Conservation (phyloP, 2,797 vertebrate genomes). For the Masticophis lateralis region DNA sequence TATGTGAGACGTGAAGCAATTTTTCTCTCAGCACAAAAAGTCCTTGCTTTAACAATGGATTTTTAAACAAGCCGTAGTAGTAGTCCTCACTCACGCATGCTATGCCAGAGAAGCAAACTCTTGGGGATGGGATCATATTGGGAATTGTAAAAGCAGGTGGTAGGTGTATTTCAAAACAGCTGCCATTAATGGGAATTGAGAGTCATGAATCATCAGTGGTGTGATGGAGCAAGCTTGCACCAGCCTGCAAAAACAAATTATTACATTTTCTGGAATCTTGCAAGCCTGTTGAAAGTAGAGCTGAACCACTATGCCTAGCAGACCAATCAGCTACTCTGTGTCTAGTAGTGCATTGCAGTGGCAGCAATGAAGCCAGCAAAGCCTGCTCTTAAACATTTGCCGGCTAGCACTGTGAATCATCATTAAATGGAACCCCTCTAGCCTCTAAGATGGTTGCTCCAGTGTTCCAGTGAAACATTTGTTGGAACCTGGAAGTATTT, state of each 20-base stretch:
- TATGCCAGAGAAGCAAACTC: background rate
- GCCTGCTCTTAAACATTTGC: background rate
- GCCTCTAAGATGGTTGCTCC: background rate
- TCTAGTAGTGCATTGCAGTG: background rate
- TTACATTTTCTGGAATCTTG: background rate
- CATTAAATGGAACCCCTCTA: background rate
- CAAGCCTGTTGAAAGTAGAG: background rate
- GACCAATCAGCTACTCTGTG: background rate
- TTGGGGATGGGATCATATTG: background rate
- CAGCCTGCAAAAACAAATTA: background rate
- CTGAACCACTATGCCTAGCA: background rate
- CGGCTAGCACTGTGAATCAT: background rate
- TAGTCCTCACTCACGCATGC: background rate
- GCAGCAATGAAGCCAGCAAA: background rate
- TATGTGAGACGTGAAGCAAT: background rate
- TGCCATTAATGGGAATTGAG: background rate
- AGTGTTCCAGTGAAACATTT: background rate
- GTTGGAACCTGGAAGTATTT: background rate
- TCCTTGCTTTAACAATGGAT: background rate
- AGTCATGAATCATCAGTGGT: background rate
- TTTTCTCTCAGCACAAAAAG: background rate
- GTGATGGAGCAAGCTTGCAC: background rate
- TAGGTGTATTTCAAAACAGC: background rate
- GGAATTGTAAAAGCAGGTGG: background rate
- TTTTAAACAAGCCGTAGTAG: background rate